Percentiles rank a stretch among this genome's conserved stretches.
Evolutionary conservation across 2,888 invertebrate genomes (phyloP).

Genomic region (Heliconius charithonia): DNA sequence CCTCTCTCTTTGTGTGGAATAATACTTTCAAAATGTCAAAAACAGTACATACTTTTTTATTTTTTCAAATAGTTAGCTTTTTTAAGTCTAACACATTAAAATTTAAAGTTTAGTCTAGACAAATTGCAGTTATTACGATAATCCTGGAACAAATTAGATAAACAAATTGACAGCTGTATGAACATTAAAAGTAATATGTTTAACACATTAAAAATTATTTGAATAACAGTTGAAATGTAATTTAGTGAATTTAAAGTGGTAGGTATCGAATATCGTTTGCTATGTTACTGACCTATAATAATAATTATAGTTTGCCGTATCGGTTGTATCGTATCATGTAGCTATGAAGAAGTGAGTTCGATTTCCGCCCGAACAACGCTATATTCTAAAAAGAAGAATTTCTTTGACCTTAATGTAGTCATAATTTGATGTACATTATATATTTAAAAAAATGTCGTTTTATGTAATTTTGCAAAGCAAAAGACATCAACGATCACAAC

Average conservation of each 20-base stretch:
- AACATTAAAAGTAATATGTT: slow-evolving; percentile 12
- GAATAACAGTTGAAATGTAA: slow-evolving; percentile 4
- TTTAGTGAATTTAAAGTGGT: not conserved
- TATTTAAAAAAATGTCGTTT: not conserved
- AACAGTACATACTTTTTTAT: not conserved
- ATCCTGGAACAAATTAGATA: slow-evolving; percentile 5
- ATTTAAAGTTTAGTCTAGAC: not conserved
- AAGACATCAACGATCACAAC: slow-evolving; percentile 33
- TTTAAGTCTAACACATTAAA: not conserved
- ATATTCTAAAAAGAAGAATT: too few species aligned
- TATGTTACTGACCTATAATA: slow-evolving; percentile 1
- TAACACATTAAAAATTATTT: slow-evolving; percentile 15
- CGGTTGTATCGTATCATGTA: not conserved
- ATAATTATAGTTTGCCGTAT: not conserved
- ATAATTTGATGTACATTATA: too few species aligned
- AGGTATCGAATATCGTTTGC: not conserved
- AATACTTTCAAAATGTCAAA: too few species aligned
- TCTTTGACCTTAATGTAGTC: too few species aligned
- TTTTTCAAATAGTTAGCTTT: not conserved
- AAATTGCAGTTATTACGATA: slow-evolving; percentile 7
- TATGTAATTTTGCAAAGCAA: slow-evolving; percentile 23
- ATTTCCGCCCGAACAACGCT: too few species aligned
- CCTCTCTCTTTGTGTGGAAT: too few species aligned
- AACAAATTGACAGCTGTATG: not conserved
- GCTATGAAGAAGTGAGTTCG: too few species aligned